phyloP scores from a whole-genome alignment of 2,888 invertebrate species.

The Rugalucina vietnamica region DNA sequence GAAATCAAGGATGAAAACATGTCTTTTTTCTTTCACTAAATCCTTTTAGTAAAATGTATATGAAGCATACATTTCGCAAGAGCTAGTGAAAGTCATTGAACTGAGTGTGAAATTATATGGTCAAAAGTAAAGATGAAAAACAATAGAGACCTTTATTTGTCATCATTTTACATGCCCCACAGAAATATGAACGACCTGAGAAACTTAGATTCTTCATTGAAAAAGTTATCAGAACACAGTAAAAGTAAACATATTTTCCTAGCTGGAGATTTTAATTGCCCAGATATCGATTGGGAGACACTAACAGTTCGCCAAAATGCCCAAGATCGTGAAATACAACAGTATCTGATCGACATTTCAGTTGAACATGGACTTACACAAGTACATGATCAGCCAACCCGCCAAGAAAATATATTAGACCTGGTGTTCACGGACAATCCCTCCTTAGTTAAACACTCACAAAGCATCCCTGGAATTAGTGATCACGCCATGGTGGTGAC shows the following conservation, averaged over 20 bases:
- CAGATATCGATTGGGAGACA: conserved; percentile 34
- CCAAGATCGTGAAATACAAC: not conserved
- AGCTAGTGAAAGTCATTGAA: too few species aligned
- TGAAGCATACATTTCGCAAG: too few species aligned
- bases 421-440: conserved; percentile 22
- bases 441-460: not conserved
- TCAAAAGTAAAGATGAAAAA: not conserved
- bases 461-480: not conserved
- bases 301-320: not conserved
- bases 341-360: not conserved
- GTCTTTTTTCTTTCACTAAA: too few species aligned
- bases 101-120: not conserved
- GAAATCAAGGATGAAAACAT: too few species aligned
- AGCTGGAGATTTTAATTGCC: conserved; percentile 40
- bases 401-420: conserved; percentile 30
- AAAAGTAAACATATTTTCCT: not conserved
- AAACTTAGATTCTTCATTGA: not conserved
- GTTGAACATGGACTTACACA: conserved; percentile 8
- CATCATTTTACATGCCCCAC: not conserved
- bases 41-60: too few species aligned
- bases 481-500: not conserved
- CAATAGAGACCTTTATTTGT: not conserved
- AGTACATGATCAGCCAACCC: conserved; percentile 23
- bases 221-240: not conserved
- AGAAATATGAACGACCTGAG: not conserved